Percentiles rank a stretch among this genome's conserved stretches.
These are phyloP conservation scores for Epinephelus moara DNA, from an alignment of 2,113 vertebrate genomes.

Conservation along the genomic window DNA sequence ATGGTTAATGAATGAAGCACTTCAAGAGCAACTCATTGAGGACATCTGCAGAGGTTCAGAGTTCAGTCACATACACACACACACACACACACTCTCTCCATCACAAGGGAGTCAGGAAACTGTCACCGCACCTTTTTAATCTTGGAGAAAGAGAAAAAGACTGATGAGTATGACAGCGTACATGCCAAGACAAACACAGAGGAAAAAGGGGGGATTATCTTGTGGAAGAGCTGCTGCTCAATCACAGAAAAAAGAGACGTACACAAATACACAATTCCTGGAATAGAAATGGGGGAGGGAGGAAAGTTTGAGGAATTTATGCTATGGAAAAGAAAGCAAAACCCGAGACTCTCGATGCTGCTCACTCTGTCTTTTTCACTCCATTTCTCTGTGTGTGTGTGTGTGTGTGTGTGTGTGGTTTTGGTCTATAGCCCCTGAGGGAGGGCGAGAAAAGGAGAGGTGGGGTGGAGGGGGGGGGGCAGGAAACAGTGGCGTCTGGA, in stretches of 20 bases:
- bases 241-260: slow-evolving; percentile 2
- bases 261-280: slow-evolving; percentile 37
- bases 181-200: slow-evolving; percentile 30
- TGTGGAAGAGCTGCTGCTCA: neutral
- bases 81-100: neutral
- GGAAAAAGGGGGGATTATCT: neutral
- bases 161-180: slow-evolving; percentile 25
- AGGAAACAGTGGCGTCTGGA: slow-evolving; percentile 86
- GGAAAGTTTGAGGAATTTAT: slow-evolving; percentile 51
- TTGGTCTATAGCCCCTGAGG: slow-evolving; percentile 45
- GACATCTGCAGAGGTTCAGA: slow-evolving; percentile 50
- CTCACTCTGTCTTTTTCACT: slow-evolving; percentile 24
- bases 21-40: slow-evolving; percentile 9
- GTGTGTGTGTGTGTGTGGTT: slow-evolving; percentile 58
- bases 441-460: slow-evolving; percentile 39
- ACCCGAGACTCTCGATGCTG: slow-evolving; percentile 23
- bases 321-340: slow-evolving; percentile 48
- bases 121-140: slow-evolving; percentile 45
- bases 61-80: slow-evolving; percentile 12
- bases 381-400: slow-evolving; percentile 40
- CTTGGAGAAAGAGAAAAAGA: slow-evolving; percentile 36
- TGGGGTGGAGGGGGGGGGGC: slow-evolving; percentile 43
- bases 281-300: slow-evolving; percentile 29
- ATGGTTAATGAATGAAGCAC: slow-evolving; percentile 7
- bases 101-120: slow-evolving; percentile 36